Evolutionary conservation across 2,797 vertebrate genomes (phyloP).

Genomic region (Clarias fuscus): DNA sequence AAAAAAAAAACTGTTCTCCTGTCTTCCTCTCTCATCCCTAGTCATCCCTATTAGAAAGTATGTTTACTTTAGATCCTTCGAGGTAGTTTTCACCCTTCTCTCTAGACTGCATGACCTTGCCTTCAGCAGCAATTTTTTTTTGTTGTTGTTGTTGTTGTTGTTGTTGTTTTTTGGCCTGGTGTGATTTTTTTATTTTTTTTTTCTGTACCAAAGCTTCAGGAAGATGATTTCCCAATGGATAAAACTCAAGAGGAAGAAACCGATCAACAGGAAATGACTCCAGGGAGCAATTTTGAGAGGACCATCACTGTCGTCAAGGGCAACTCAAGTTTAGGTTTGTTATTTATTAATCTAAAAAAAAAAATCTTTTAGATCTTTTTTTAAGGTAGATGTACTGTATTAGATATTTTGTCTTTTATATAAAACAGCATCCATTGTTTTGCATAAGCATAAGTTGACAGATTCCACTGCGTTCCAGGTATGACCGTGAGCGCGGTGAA

Average conservation of each 20-base stretch:
- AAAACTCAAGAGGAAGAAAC: conserved; percentile 60
- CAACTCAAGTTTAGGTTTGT: conserved; percentile 93
- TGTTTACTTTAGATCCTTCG: conserved; percentile 10
- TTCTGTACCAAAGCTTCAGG: conserved; percentile 36
- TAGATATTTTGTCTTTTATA: not conserved
- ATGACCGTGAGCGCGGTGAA: conserved; percentile 96
- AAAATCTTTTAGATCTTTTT: not conserved
- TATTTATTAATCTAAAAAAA: conserved; percentile 49
- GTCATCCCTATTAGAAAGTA: conserved; percentile 22
- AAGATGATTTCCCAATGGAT: conserved; percentile 64
- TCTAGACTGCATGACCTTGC: conserved; percentile 22
- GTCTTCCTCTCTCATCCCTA: not conserved
- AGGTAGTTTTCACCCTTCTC: conserved; percentile 26
- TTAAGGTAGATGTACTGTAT: not conserved
- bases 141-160: too few relatives aligned
- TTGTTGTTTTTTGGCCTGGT: not conserved
- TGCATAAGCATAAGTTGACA: not conserved
- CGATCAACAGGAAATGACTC: conserved; percentile 62
- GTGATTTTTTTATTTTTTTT: conserved; percentile 3
- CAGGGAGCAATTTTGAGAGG: conserved; percentile 82
- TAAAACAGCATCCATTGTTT: not conserved
- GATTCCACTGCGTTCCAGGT: conserved; percentile 70
- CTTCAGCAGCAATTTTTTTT: conserved; percentile 31
- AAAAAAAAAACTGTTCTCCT: not conserved
- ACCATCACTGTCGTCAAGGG: conserved; percentile 93